phyloP scores from a whole-genome alignment of 2,113 vertebrate species.

The Nothoprocta pentlandii region DNA sequence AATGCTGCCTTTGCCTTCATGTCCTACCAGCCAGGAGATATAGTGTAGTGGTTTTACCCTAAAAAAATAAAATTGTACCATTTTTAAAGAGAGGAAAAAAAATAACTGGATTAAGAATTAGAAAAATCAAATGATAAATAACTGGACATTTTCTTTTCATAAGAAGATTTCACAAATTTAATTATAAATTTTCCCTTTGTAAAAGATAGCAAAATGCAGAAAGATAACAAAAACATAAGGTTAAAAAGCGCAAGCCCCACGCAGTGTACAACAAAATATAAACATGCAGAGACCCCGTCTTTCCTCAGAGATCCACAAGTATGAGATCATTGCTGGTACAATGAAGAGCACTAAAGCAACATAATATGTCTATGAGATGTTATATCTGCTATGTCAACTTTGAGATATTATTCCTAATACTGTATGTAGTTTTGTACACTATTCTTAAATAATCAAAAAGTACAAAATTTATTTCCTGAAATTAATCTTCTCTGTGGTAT shows the following conservation, averaged over 20 bases:
- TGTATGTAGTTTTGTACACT: neutral
- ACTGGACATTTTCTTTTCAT: neutral
- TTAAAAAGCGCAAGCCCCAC: neutral
- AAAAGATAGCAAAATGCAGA: neutral
- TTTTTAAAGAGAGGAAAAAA: neutral
- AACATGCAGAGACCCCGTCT: neutral
- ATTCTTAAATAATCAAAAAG: neutral
- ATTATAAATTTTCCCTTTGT: neutral
- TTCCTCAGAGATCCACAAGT: neutral
- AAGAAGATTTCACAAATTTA: neutral
- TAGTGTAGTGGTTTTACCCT: slow-evolving; percentile 93
- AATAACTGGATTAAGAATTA: neutral
- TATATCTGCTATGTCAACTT: neutral
- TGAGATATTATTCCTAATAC: neutral
- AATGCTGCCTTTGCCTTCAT: slow-evolving; percentile 90
- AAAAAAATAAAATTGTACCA: neutral
- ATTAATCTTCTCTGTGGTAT: neutral
- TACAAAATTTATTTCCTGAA: neutral
- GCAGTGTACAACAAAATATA: neutral
- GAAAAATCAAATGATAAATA: neutral
- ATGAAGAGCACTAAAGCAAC: neutral
- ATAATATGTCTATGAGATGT: neutral
- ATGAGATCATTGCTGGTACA: neutral
- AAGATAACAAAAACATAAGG: neutral
- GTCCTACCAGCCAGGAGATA: slow-evolving; percentile 91